phyloP scores from a whole-genome alignment of 2,113 vertebrate genomes.

The Semnornis frantzii region DNA sequence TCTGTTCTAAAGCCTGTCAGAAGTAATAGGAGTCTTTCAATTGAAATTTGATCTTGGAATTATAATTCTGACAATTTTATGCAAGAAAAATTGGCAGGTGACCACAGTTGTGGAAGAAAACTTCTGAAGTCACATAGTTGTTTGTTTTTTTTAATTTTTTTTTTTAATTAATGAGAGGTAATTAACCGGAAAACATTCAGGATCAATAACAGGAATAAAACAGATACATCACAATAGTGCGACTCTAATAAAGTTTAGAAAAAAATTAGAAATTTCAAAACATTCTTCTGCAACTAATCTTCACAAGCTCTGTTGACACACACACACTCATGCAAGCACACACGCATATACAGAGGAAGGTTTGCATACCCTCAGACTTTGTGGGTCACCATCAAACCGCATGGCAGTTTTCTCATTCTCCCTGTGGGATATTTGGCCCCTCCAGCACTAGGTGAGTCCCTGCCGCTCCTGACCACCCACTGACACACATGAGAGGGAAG shows the following conservation, averaged over 20 bases:
- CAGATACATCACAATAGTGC: neutral
- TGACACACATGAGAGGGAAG: neutral
- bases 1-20: neutral
- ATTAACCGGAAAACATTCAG: neutral
- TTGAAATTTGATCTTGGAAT: neutral
- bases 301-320: neutral
- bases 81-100: neutral
- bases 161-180: neutral
- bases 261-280: neutral
- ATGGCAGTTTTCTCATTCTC: neutral
- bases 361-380: rapidly evolving
- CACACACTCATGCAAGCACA: rapidly evolving
- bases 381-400: neutral
- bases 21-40: neutral
- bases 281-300: neutral
- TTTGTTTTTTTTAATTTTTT: neutral
- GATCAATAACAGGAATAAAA: neutral
- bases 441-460: neutral
- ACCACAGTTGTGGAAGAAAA: neutral
- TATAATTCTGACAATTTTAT: neutral
- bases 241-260: neutral
- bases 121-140: neutral
- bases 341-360: rapidly evolving
- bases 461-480: neutral
- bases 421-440: neutral